Base-by-base conservation (phyloP, 2,888 invertebrate genomes). In the Thereva unica region DNA sequence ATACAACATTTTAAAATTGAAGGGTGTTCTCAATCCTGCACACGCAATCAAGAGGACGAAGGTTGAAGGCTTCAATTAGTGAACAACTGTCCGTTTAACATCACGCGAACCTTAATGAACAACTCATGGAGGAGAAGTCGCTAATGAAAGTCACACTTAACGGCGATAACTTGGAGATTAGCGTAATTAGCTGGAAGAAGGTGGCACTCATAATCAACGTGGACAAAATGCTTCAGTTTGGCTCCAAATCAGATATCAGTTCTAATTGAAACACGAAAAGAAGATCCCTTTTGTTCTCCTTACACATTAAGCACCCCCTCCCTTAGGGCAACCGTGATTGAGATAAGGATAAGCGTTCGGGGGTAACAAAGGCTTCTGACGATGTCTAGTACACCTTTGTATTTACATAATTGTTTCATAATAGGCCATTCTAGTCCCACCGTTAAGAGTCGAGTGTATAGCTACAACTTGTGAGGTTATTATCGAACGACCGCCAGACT, bases 41-140 rank as follows among this genome's bases (percentile, higher is more conserved):
- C 56, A 56, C 56, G 56, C 56, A 44, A 56, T 56, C 12, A 42
- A 35, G 56, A 56, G 56, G 44, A 44, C 44, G 56, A 56, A 44
- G 44, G 56, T 37, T 23, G 34, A 9, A n/a, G 42, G 23, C 23
- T 34, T 44, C 44, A 56, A 56, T 56, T 56, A 56, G 23, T 41
- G 42, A n/a, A 10, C 34, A 44, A 56, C 42, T 44, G 42, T 56
- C 56, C 56, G 44, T 44, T 56, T 56, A 56, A 56, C 38, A 44
- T 56, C 42, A 44, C 56, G 56, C 35, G 9, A 10, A 42, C 38
- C 41, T 56, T 56, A 56, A 56, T 56, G 56, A 55, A 6, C 10
- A 2, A 47, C 47, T 9, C 47, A 6, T 10, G n/a, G 6, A 2
- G 12, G n/a, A 44, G 56, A 56, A 44, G 34, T 38, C n/a, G 44